Evolutionary conservation across 2,888 invertebrate genomes (phyloP).

Genomic region (Plusia festucae): DNA sequence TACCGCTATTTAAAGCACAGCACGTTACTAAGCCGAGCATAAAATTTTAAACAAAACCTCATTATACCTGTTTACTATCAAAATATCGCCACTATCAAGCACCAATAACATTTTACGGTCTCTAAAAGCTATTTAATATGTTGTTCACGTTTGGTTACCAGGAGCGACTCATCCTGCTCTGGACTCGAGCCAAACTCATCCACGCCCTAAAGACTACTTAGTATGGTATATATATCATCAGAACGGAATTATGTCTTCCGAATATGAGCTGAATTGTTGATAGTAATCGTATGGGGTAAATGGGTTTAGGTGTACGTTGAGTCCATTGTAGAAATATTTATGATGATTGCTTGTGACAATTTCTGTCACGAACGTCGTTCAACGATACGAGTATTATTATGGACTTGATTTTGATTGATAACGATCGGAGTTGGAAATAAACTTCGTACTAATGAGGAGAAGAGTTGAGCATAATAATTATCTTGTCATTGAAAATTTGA

Average conservation of each 20-base stretch:
- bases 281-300: background rate
- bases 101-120: constrained; percentile 57
- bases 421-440: background rate
- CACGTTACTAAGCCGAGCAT: constrained; percentile 10
- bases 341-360: constrained; percentile 1
- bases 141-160: constrained; percentile 50
- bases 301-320: background rate
- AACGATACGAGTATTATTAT: background rate
- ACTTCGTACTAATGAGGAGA: background rate
- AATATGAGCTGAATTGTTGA: constrained; percentile 25
- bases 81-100: constrained; percentile 47
- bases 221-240: constrained; percentile 47
- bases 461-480: background rate
- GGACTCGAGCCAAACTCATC: constrained; percentile 59
- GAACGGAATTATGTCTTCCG: constrained; percentile 20
- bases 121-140: constrained; percentile 58
- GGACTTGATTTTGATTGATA: constrained; percentile 1
- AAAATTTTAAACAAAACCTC: constrained; percentile 41
- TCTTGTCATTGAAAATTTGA: background rate
- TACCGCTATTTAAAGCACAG: background rate
- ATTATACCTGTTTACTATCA: constrained; percentile 52
- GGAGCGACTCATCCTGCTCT: constrained; percentile 44
- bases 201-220: constrained; percentile 50
- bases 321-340: background rate
- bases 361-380: background rate